Evolutionary conservation across 2,797 vertebrate species (phyloP).

Genomic region (Coranthus polyacanthus): DNA sequence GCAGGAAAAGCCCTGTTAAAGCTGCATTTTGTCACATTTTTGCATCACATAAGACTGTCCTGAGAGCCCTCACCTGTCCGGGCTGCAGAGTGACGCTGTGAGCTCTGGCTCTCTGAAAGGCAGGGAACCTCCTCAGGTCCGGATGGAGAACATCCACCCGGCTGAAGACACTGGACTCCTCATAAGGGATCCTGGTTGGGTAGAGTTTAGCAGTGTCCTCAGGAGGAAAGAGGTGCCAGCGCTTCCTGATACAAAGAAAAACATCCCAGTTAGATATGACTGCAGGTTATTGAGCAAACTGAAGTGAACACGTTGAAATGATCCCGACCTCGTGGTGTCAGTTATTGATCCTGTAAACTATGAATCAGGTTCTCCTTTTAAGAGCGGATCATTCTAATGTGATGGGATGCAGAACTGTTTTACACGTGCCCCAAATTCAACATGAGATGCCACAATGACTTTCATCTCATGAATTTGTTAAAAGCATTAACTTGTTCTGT

Average conservation of each 20-base stretch:
- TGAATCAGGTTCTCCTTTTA: background rate
- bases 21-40: no score
- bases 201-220: constrained; percentile 90
- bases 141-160: constrained; percentile 89
- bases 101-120: constrained; percentile 82
- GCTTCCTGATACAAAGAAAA: constrained; percentile 85
- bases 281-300: background rate
- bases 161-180: constrained; percentile 98
- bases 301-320: background rate
- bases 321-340: background rate
- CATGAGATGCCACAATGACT: no score
- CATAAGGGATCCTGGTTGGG: constrained; percentile 96
- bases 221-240: constrained; percentile 95
- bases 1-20: no score
- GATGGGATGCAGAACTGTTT: no score
- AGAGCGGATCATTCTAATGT: no score
- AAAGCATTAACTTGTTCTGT: no score
- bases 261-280: background rate
- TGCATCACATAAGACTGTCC: no score
- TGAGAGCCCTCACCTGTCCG: constrained; percentile 88
- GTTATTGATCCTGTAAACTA: background rate
- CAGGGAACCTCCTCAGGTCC: constrained; percentile 86
- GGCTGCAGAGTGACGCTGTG: constrained; percentile 89
- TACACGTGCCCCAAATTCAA: no score
- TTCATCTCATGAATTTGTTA: no score